Evolutionary conservation across 1,140 invertebrate species (phyloP).

Genomic region (Magallana ariakensis): DNA sequence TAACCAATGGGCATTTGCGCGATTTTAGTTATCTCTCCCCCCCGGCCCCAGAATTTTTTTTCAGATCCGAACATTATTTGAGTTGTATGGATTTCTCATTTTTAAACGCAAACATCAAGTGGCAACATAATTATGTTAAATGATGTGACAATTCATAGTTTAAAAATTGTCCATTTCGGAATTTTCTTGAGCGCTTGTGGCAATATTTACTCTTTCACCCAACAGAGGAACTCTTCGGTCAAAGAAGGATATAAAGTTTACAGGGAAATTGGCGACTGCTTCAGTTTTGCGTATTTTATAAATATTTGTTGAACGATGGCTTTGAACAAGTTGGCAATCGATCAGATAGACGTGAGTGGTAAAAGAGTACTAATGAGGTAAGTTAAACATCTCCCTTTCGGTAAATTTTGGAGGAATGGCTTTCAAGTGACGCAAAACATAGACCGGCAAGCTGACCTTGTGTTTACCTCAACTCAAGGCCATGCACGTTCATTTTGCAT

Average conservation of each 20-base stretch:
- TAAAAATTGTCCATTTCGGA: no score
- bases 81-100: no score
- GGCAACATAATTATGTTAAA: neutral
- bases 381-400: neutral
- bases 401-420: neutral
- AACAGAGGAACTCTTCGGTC: neutral
- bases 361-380: conserved; percentile 81
- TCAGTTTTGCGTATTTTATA: neutral
- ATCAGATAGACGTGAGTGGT: conserved; percentile 81
- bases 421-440: conserved; percentile 41
- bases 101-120: neutral
- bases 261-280: conserved; percentile 2
- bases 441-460: conserved; percentile 52
- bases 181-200: no score
- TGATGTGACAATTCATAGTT: no score
- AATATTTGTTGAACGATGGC: conserved; percentile 83
- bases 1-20: no score
- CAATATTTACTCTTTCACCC: no score
- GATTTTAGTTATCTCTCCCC: no score
- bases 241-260: neutral
- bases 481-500: neutral
- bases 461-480: conserved; percentile 40
- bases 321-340: conserved; percentile 82
- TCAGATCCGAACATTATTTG: no score
- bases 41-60: no score